Conservation (phyloP, 2,888 invertebrate genomes). For the Anoncus sp. region DNA sequence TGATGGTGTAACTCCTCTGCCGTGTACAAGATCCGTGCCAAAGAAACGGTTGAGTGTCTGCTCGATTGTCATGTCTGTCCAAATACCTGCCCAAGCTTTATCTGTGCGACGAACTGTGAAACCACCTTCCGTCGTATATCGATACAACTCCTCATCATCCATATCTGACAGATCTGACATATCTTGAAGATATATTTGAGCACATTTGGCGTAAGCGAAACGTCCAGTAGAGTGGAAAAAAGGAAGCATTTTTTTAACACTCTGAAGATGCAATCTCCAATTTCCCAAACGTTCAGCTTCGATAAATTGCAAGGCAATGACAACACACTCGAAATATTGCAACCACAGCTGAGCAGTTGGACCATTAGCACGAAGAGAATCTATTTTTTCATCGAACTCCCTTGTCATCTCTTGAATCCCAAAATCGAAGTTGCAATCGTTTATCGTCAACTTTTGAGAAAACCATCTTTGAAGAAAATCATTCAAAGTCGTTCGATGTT, state of each 20-base stretch:
- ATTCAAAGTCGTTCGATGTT: no score
- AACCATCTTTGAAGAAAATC: no score
- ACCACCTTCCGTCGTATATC: conserved; percentile 56
- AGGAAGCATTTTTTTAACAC: conserved; percentile 47
- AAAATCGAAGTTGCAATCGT: no score
- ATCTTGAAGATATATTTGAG: conserved; percentile 58
- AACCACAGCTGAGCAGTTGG: neutral
- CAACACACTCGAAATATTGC: neutral
- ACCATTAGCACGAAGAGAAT: no score
- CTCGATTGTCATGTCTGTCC: conserved; percentile 65
- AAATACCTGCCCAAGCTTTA: conserved; percentile 65
- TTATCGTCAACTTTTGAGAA: no score
- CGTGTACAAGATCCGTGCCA: conserved; percentile 64
- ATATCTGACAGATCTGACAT: conserved; percentile 65
- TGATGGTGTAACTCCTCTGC: conserved; percentile 59
- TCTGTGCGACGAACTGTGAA: conserved; percentile 64
- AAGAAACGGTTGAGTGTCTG: conserved; percentile 65
- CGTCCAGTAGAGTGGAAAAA: neutral
- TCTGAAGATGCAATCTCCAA: conserved; percentile 64
- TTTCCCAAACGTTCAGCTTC: conserved; percentile 66
- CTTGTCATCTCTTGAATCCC: no score
- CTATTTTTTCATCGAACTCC: no score
- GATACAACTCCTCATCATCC: conserved; percentile 55
- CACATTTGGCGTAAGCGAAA: no score
- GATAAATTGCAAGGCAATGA: conserved; percentile 50